A percentile compares a stretch with the other conserved stretches of the same genome.
phyloP scores from a whole-genome alignment of 2,113 vertebrate genomes.

The Triplophysa tibetana region DNA sequence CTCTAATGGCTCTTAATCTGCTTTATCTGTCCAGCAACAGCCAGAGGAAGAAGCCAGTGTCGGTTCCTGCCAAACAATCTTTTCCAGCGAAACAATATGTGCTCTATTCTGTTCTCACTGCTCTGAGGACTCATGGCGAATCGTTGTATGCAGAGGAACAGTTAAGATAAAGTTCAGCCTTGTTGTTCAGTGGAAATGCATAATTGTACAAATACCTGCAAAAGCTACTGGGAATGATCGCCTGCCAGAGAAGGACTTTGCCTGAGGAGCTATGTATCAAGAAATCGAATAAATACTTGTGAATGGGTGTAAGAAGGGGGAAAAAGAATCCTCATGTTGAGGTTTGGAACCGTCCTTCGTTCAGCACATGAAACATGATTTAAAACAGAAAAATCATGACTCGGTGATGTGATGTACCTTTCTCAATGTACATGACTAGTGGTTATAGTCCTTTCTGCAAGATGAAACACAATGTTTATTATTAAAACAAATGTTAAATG shows the following conservation, averaged over 20 bases:
- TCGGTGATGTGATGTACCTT: conserved; percentile 53
- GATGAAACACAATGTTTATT: conserved; percentile 17
- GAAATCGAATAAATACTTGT: neutral
- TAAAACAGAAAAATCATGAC: neutral
- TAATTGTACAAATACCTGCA: conserved; percentile 1
- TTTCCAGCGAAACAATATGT: conserved; percentile 3
- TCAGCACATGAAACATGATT: neutral
- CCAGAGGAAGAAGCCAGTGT: conserved; percentile 35
- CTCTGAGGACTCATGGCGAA: neutral
- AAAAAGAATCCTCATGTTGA: neutral
- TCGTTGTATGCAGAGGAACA: neutral
- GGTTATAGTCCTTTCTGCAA: conserved; percentile 67
- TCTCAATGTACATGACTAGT: conserved; percentile 58
- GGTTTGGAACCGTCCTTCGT: neutral
- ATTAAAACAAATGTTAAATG: neutral
- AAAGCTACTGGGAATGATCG: neutral
- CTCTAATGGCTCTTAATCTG: neutral
- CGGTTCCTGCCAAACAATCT: neutral
- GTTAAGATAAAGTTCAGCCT: neutral
- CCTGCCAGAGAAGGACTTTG: neutral
- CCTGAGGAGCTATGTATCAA: neutral
- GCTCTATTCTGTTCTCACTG: neutral
- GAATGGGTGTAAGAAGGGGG: neutral
- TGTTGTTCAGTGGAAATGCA: neutral
- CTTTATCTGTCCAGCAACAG: conserved; percentile 32